phyloP scores from a whole-genome alignment of 2,888 invertebrate species.

The Xylota segnis region DNA sequence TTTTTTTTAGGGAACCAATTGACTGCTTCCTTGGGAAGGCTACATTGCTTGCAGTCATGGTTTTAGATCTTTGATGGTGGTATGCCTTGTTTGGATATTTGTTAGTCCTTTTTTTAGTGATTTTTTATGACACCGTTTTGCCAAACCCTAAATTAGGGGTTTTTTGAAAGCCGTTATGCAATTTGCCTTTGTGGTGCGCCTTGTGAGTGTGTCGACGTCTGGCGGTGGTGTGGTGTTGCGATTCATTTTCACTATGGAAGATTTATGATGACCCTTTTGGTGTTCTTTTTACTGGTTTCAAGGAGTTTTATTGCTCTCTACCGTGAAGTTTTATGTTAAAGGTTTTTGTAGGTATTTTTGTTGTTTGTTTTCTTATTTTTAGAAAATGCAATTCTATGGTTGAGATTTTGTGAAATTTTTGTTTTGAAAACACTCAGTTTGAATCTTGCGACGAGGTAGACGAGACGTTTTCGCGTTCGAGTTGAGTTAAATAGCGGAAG shows the following conservation, averaged over 20 bases:
- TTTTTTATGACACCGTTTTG: slow-evolving; percentile 73
- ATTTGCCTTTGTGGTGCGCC: slow-evolving; percentile 55
- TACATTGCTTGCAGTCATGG: slow-evolving; percentile 42
- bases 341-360: slow-evolving; percentile 43
- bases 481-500: slow-evolving; percentile 26
- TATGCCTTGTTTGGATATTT: slow-evolving; percentile 16
- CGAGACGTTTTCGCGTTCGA: slow-evolving; percentile 78
- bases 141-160: slow-evolving; percentile 71
- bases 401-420: slow-evolving; percentile 72
- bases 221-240: slow-evolving; percentile 66
- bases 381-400: slow-evolving; percentile 65
- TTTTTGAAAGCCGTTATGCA: slow-evolving; percentile 64
- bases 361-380: slow-evolving; percentile 50
- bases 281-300: slow-evolving; percentile 61
- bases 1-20: background rate
- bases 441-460: slow-evolving; percentile 80
- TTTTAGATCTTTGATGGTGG: slow-evolving; percentile 32
- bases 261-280: slow-evolving; percentile 83
- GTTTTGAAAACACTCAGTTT: slow-evolving; percentile 83
- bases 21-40: slow-evolving; percentile 19
- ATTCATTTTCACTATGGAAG: slow-evolving; percentile 80
- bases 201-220: slow-evolving; percentile 16
- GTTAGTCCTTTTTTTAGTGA: slow-evolving; percentile 62
- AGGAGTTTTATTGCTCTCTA: slow-evolving; percentile 67
- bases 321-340: slow-evolving; percentile 63